Conservation (phyloP, 1,140 invertebrate species). For the Carcinoscorpius rotundicauda region DNA sequence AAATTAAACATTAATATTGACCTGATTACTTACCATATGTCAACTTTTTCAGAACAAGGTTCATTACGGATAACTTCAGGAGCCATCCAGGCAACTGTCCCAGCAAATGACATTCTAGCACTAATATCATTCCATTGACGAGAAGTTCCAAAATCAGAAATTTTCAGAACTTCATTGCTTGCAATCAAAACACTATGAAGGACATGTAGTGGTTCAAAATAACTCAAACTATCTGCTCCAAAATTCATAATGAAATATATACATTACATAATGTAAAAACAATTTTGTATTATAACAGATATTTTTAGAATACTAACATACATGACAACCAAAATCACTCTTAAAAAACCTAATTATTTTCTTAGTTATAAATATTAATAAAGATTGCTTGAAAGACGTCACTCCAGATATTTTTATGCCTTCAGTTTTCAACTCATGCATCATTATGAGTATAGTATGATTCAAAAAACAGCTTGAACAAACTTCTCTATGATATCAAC, state of each 20-base stretch:
- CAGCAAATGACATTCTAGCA: conserved; percentile 93
- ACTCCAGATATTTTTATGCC: no score
- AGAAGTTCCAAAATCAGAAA: conserved; percentile 95
- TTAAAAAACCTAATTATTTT: no score
- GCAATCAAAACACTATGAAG: conserved; percentile 78
- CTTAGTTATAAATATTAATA: no score
- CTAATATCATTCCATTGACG: conserved; percentile 90
- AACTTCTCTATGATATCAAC: no score
- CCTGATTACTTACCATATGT: conserved; percentile 61
- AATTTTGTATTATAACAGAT: background rate
- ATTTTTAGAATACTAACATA: background rate
- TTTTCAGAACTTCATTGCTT: conserved; percentile 80
- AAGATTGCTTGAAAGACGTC: no score
- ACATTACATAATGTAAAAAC: background rate
- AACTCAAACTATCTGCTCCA: no score
- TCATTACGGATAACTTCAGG: conserved; percentile 96
- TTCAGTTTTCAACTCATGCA: no score
- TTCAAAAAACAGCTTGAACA: no score
- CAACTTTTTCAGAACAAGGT: conserved; percentile 91
- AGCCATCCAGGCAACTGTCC: conserved; percentile 98
- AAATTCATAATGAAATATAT: no score
- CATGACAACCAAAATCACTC: background rate
- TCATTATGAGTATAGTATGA: no score
- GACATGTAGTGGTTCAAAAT: conserved; percentile 11
- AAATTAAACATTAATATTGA: background rate